Evolutionary conservation across 2,113 vertebrate species (phyloP), one percentile per base, ranked within the genome.

Genomic region (Sialia sialis): DNA sequence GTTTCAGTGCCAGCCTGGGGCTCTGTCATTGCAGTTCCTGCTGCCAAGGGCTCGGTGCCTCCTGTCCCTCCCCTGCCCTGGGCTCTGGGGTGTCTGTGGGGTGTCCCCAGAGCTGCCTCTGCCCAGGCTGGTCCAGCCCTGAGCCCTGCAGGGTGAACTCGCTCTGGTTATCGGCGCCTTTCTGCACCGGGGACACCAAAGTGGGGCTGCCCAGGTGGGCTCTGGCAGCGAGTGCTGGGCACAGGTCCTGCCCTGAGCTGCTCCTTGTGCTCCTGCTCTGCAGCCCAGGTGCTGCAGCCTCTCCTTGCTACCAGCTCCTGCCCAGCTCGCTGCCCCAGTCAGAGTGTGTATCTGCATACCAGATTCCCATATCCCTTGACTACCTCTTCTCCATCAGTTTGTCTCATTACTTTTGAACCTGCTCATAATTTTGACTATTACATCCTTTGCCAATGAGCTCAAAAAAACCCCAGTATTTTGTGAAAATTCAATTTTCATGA

Each of bases 31-130:
- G 30, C 79, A 23, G 36, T 3, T 60, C 52, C 15, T 46, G n/a
- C 16, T 59, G 46, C 36, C 0, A 0, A 13, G 23, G 25, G 51
- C 26, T 19, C 0, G 0, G 48, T 48, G 14, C 7, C 34, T 55
- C 34, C 13, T 12, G 17, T 43, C 20, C 34, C 10, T 43, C 4
- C 29, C 52, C 12, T 74, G 39, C 27, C 36, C 5, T 0, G 3
- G 32, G 46, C 22, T 10, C 19, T 3, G 11, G 23, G 58, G 8
- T 39, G 67, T 25, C 44, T 59, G 34, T 64, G 27, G 55, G 56
- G 7, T 55, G 68, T 2, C 34, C 27, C 32, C 2, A 0, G 5
- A 55, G 27, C 44, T 2, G 0, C 21, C 34, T 30, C 30, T 91
- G 55, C 54, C 54, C 38, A 6, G 22, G 26, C 15, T 59, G 63